Percentiles rank a stretch among this genome's conserved stretches.
These are phyloP conservation scores for Brassicogethes aeneus DNA, from an alignment of 2,888 invertebrate species.

Conservation along the genomic window DNA sequence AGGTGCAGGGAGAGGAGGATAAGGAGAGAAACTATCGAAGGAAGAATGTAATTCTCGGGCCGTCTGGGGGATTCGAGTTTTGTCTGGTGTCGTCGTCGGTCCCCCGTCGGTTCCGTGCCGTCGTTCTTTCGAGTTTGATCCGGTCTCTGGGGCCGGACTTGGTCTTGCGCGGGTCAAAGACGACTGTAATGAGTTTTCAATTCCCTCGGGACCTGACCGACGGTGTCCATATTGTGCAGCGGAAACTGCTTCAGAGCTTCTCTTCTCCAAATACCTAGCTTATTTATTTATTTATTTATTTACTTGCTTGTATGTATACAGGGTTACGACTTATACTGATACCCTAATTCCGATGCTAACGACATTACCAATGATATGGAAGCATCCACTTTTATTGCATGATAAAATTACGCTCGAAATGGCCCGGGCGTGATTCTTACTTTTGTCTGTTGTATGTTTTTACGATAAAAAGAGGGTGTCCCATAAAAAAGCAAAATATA, in stretches of 20 bases:
- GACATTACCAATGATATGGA: conserved; percentile 36
- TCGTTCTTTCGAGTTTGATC: conserved; percentile 32
- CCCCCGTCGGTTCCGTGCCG: conserved; percentile 11
- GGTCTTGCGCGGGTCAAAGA: conserved; percentile 37
- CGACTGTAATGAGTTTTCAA: conserved; percentile 41
- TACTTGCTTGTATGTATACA: neutral
- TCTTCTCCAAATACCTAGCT: neutral
- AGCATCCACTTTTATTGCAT: conserved; percentile 40
- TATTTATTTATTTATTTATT: neutral
- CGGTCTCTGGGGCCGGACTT: conserved; percentile 32
- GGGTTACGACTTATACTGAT: conserved; percentile 16
- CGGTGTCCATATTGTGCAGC: conserved; percentile 31
- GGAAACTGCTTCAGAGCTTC: neutral
- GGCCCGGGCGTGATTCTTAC: conserved; percentile 34
- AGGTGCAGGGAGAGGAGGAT: no score
- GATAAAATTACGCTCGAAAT: conserved; percentile 33
- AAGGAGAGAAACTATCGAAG: no score
- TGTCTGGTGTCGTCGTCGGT: conserved; percentile 14
- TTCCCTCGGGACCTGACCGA: conserved; percentile 32
- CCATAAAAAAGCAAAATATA: no score
- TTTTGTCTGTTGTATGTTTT: no score
- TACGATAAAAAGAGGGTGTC: no score
- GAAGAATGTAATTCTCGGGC: conserved; percentile 13
- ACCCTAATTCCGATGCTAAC: conserved; percentile 38
- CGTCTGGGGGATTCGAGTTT: conserved; percentile 16